phyloP scores from a whole-genome alignment of 2,113 vertebrate genomes.

The Neoarius graeffei region DNA sequence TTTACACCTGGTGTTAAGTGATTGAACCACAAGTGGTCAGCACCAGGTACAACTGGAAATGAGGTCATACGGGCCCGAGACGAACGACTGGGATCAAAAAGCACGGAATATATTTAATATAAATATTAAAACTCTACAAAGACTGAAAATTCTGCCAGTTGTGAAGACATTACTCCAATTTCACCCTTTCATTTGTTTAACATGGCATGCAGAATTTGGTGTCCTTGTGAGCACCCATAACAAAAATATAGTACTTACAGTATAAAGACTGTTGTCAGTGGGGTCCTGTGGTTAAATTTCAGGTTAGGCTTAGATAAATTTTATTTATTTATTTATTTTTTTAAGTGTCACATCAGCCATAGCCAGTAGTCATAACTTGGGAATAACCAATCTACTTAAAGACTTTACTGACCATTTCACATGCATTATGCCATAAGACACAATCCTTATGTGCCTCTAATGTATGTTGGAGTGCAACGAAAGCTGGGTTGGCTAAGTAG shows the following conservation, averaged over 20 bases:
- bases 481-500: not conserved
- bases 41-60: not conserved
- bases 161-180: not conserved
- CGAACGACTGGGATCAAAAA: not conserved
- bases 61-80: not conserved
- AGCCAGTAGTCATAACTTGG: not conserved
- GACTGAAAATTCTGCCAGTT: not conserved
- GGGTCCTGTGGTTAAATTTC: slow-evolving; percentile 38
- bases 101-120: not conserved
- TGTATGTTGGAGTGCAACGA: not conserved
- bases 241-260: slow-evolving; percentile 39
- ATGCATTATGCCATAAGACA: not conserved
- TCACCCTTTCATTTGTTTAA: not conserved
- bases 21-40: not conserved
- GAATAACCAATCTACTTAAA: not conserved
- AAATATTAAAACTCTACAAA: not conserved
- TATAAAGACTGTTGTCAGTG: not conserved
- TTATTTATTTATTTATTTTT: no score
- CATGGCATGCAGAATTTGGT: slow-evolving; percentile 26
- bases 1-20: not conserved
- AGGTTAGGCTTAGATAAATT: slow-evolving; percentile 7
- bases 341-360: not conserved
- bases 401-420: not conserved
- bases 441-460: not conserved
- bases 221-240: not conserved